A percentile compares a stretch with the other conserved stretches of the same genome.
phyloP scores from a whole-genome alignment of 2,888 invertebrate genomes.

The Tethea ocularis region DNA sequence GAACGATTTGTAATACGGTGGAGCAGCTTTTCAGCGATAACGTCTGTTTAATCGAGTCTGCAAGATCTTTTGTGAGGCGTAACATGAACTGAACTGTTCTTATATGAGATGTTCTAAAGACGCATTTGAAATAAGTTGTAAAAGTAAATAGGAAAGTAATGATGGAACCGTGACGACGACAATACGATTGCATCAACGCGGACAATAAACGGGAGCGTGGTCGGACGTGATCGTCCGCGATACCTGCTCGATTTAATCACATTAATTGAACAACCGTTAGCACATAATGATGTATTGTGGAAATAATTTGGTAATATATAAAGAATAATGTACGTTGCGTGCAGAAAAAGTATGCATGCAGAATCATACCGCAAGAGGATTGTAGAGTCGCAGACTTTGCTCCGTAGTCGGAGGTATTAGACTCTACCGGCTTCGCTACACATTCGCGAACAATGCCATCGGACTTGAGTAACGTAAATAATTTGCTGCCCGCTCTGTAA shows the following conservation, averaged over 20 bases:
- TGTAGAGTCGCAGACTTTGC: conserved; percentile 30
- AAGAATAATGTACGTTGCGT: conserved; percentile 56
- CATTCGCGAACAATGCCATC: conserved; percentile 60
- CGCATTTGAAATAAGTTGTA: conserved; percentile 18
- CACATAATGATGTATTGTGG: conserved; percentile 75
- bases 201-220: conserved; percentile 45
- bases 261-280: conserved; percentile 80
- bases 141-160: conserved; percentile 19
- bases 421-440: conserved; percentile 43
- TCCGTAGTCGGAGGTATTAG: conserved; percentile 36
- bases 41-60: conserved; percentile 13
- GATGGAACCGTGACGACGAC: conserved; percentile 26
- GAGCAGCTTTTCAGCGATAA: conserved; percentile 39
- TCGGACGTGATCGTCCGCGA: conserved; percentile 70
- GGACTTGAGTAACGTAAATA: conserved; percentile 68
- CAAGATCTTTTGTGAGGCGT: conserved; percentile 15
- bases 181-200: conserved; percentile 45
- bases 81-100: conserved; percentile 2
- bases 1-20: conserved; percentile 51
- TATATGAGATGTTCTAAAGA: conserved; percentile 15
- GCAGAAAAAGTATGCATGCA: conserved; percentile 47
- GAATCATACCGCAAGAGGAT: conserved; percentile 50
- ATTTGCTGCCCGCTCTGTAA: conserved; percentile 68
- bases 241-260: conserved; percentile 74
- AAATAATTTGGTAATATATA: conserved; percentile 77